Conservation (phyloP, 2,888 invertebrate genomes). For the Hypomecis atomaria region DNA sequence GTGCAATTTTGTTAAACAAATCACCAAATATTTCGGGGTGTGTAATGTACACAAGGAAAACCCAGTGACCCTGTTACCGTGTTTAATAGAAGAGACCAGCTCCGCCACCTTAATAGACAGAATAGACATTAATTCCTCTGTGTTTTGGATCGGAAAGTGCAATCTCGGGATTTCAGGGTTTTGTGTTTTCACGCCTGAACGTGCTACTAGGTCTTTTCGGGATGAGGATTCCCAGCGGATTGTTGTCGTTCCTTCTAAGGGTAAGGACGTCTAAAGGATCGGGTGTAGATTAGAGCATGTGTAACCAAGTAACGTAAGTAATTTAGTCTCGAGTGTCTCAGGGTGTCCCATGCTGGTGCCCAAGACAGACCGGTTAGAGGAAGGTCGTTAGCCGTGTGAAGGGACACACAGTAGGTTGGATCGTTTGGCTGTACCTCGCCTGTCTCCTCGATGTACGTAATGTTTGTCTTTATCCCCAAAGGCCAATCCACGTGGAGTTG, state of each 20-base stretch:
- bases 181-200: slow-evolving; percentile 39
- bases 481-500: slow-evolving; percentile 99
- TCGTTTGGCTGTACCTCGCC: slow-evolving; percentile 91
- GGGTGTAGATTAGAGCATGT: slow-evolving; percentile 66
- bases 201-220: slow-evolving; percentile 31
- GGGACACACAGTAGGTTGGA: slow-evolving; percentile 76
- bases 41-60: slow-evolving; percentile 68
- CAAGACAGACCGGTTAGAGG: slow-evolving; percentile 82
- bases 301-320: slow-evolving; percentile 69
- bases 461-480: slow-evolving; percentile 96
- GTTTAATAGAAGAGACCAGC: slow-evolving; percentile 71
- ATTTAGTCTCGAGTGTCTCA: slow-evolving; percentile 72
- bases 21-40: slow-evolving; percentile 65
- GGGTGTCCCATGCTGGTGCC: slow-evolving; percentile 82
- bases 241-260: slow-evolving; percentile 46
- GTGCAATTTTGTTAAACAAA: slow-evolving; percentile 63
- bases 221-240: slow-evolving; percentile 40
- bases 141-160: slow-evolving; percentile 66
- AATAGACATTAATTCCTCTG: slow-evolving; percentile 60
- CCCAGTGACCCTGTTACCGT: slow-evolving; percentile 71
- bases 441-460: slow-evolving; percentile 96
- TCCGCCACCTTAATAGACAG: slow-evolving; percentile 81
- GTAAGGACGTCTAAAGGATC: slow-evolving; percentile 56
- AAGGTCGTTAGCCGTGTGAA: slow-evolving; percentile 83
- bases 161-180: slow-evolving; percentile 41